Conservation (phyloP, 2,797 vertebrate species). For the Botia almorhae region DNA sequence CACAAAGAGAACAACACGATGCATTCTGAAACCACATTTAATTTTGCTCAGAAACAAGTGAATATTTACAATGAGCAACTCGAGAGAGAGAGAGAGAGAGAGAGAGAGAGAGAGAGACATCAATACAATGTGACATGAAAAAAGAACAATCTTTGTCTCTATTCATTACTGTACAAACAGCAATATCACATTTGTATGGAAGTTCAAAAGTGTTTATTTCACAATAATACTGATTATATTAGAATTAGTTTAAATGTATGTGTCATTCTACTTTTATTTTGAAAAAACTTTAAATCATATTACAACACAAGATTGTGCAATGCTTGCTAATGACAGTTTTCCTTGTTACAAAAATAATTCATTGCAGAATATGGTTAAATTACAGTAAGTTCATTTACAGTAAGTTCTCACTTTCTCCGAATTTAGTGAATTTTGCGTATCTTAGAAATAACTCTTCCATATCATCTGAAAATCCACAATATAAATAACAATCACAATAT, state of each 20-base stretch:
- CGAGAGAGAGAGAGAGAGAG: too few relatives aligned
- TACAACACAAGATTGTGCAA: slow-evolving; percentile 40
- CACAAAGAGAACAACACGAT: background rate
- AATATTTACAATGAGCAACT: slow-evolving; percentile 28
- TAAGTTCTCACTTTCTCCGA: slow-evolving; percentile 51
- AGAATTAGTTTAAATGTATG: slow-evolving; percentile 46
- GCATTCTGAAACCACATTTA: slow-evolving; percentile 27
- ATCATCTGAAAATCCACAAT: slow-evolving; percentile 28
- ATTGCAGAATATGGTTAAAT: slow-evolving; percentile 67
- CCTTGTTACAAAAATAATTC: slow-evolving; percentile 69
- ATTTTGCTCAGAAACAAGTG: slow-evolving; percentile 22
- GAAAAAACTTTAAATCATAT: slow-evolving; percentile 52
- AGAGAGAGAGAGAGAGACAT: too few relatives aligned
- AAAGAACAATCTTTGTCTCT: slow-evolving; percentile 7
- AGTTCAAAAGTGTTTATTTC: slow-evolving; percentile 10
- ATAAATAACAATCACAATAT: slow-evolving; percentile 34
- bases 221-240: slow-evolving; percentile 16
- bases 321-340: slow-evolving; percentile 31
- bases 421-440: slow-evolving; percentile 27
- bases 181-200: slow-evolving; percentile 5
- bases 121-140: background rate
- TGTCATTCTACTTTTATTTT: slow-evolving; percentile 26
- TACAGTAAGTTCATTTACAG: slow-evolving; percentile 56
- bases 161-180: slow-evolving; percentile 23
- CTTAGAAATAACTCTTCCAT: background rate